Evolutionary conservation across 2,113 vertebrate genomes (phyloP).

Genomic region (Sander vitreus): DNA sequence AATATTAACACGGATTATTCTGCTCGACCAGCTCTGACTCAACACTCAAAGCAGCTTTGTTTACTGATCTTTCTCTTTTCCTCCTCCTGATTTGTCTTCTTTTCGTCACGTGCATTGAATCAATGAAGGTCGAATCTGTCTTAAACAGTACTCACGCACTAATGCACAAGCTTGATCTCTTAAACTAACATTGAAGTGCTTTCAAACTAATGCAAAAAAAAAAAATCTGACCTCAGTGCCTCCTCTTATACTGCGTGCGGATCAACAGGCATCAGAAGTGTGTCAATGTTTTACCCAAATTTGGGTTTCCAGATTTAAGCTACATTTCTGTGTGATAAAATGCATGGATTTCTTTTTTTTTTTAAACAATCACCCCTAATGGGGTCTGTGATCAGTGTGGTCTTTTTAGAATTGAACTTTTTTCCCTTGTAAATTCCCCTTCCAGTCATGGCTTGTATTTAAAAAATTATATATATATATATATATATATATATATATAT

Average conservation of each 20-base stretch:
- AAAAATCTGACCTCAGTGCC: conserved; percentile 88
- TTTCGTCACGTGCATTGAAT: conserved; percentile 76
- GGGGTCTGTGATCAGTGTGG: conserved; percentile 28
- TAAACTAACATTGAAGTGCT: conserved; percentile 50
- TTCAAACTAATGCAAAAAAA: conserved; percentile 73
- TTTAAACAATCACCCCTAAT: conserved; percentile 38
- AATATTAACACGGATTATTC: conserved; percentile 60
- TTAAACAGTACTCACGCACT: conserved; percentile 43
- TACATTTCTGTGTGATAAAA: conserved; percentile 41
- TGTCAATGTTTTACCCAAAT: conserved; percentile 15
- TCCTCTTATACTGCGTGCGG: conserved; percentile 77
- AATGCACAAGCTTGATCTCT: conserved; percentile 57
- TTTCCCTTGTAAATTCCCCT: conserved; percentile 30
- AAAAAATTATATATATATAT: too few species aligned
- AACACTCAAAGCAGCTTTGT: conserved; percentile 39
- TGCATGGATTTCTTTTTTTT: conserved; percentile 18
- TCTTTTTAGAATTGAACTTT: conserved; percentile 30
- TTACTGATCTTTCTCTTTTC: conserved; percentile 32
- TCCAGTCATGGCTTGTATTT: conserved; percentile 5
- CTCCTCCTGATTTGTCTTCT: conserved; percentile 6
- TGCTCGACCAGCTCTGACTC: conserved; percentile 51
- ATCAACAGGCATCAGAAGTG: conserved; percentile 42
- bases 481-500: background rate
- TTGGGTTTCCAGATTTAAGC: conserved; percentile 51
- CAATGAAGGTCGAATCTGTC: conserved; percentile 71